Evolutionary conservation across 2,797 vertebrate species (phyloP), one percentile per base, ranked within the genome.

Genomic region (Remorina albescens): DNA sequence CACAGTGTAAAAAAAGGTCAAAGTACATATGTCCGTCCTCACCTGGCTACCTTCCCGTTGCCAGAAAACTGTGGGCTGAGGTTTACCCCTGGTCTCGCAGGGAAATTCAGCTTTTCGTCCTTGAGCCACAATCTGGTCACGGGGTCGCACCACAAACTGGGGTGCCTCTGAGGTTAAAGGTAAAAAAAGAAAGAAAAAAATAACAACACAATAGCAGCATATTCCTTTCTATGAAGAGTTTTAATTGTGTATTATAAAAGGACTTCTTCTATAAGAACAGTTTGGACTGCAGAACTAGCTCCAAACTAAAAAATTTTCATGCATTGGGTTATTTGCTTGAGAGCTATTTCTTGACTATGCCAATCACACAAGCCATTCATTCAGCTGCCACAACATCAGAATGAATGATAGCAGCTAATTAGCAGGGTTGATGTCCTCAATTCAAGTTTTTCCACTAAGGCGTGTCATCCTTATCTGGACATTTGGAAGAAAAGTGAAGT

Each of bases 1-100:
- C n/a, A n/a, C n/a, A n/a, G n/a, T n/a, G n/a, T n/a, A n/a, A n/a
- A n/a, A n/a, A n/a, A n/a, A n/a, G n/a, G n/a, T n/a, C n/a, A n/a
- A n/a, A n/a, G 3, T 4, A 21, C 3, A 42, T 42, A 47, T 6
- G 15, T 37, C 39, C 9, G 2, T 70, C 15, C 96, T 96, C 84
- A 99, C 98, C 97, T 99, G 97, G 82, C 97, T 98, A 65, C 97
- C 98, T 88, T 99, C 98, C 80, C 96, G 96, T 86, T 99, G 98
- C 98, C 98, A 99, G 93, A 99, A 99, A 71, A 99, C 97, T 44
- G 98, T 96, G 34, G 98, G 98, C 74, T 99, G 98, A 46, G 98
- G 98, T 84, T 99, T 99, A 71, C 98, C 98, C 88, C 96, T 97
- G 36, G 98, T 99, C 94, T 98, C 97, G 80, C 98, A 99, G 70